These are phyloP conservation scores for Papilio gigon DNA, from an alignment of 2,888 invertebrate species.

Conservation along the genomic window DNA sequence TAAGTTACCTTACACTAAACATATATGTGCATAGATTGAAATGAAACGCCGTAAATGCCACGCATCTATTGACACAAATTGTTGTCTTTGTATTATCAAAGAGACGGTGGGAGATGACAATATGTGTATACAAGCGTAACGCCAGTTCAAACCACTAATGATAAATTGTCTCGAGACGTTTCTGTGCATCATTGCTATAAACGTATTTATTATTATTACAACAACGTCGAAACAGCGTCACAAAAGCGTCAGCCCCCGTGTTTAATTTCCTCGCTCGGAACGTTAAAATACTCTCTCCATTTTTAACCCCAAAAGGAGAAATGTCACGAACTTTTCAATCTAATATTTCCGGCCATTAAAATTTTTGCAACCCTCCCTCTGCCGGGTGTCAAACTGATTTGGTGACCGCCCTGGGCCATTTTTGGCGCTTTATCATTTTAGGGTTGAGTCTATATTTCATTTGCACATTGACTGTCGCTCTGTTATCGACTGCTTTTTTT, in stretches of 20 bases:
- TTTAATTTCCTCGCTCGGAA: conserved; percentile 19
- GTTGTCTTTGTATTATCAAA: too few relatives aligned
- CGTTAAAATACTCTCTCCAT: conserved; percentile 37
- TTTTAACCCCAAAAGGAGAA: conserved; percentile 42
- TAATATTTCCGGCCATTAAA: conserved; percentile 46
- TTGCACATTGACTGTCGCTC: conserved; percentile 23
- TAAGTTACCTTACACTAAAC: too few relatives aligned
- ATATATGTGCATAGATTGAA: too few relatives aligned
- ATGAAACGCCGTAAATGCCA: too few relatives aligned
- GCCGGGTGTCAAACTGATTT: conserved; percentile 35
- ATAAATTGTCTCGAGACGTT: background rate
- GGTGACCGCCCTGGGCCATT: conserved; percentile 38
- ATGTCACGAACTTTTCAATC: conserved; percentile 45
- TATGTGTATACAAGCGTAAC: too few relatives aligned
- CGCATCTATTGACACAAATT: too few relatives aligned
- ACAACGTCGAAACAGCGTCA: conserved; percentile 9
- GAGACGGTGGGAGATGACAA: too few relatives aligned
- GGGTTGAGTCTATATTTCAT: conserved; percentile 38
- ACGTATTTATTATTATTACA: conserved; percentile 11
- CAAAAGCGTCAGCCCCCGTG: conserved; percentile 15
- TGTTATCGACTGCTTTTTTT: conserved; percentile 26
- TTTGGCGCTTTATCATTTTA: conserved; percentile 40
- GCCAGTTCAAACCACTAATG: too few relatives aligned
- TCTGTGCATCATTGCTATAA: conserved; percentile 4
- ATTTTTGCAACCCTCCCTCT: conserved; percentile 38